A percentile compares a stretch with the other conserved stretches of the same genome.
Conservation (phyloP, 2,113 vertebrate species). For the Sceloporus undulatus region DNA sequence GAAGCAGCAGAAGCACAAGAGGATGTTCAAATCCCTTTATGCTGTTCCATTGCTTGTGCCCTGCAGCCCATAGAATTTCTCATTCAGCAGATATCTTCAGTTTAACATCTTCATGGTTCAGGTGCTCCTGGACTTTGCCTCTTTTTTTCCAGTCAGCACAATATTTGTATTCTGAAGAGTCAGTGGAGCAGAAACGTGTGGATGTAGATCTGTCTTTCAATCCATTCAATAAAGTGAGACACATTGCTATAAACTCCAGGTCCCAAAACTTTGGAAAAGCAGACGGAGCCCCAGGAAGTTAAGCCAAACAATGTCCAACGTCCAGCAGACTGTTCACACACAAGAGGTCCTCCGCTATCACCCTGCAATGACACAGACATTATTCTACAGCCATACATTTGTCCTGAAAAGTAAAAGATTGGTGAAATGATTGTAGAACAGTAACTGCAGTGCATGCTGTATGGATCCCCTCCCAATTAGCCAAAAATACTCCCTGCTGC, state of each 20-base stretch:
- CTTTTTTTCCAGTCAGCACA: constrained; percentile 35
- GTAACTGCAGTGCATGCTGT: too few relatives aligned
- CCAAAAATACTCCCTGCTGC: too few relatives aligned
- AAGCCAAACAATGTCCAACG: constrained; percentile 92
- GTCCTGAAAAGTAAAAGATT: neutral
- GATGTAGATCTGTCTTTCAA: constrained; percentile 91
- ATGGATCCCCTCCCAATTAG: too few relatives aligned
- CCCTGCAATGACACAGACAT: constrained; percentile 74
- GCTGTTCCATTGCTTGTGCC: constrained; percentile 15
- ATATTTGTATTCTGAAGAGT: constrained; percentile 46
- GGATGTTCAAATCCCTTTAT: constrained; percentile 14
- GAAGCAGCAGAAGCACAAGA: constrained; percentile 23
- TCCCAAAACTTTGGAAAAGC: constrained; percentile 91
- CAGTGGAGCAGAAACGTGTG: constrained; percentile 85
- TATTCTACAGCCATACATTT: fast-evolving
- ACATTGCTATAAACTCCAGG: constrained; percentile 95
- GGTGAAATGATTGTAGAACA: neutral
- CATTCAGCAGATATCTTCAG: constrained; percentile 36
- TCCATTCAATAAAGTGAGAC: constrained; percentile 91
- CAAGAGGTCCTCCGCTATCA: constrained; percentile 92
- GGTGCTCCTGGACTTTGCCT: constrained; percentile 31
- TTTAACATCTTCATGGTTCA: constrained; percentile 40
- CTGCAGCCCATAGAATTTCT: neutral
- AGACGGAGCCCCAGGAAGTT: constrained; percentile 93
- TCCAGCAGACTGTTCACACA: constrained; percentile 83